Conservation (phyloP, 2,888 invertebrate genomes). For the Spodoptera picta region DNA sequence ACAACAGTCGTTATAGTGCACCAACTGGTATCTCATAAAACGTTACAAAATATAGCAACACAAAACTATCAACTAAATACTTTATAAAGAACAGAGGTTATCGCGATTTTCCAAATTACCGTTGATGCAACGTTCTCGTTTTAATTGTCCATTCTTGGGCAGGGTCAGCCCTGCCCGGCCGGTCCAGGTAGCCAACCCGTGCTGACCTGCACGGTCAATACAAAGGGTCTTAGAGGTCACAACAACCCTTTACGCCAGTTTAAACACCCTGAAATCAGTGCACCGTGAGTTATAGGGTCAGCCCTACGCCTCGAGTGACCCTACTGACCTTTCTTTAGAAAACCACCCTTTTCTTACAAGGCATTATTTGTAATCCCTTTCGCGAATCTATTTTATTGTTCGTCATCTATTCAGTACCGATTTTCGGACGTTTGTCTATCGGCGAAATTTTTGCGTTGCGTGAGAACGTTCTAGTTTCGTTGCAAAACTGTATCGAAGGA, state of each 20-base stretch:
- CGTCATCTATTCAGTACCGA: slow-evolving; percentile 74
- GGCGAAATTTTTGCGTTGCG: slow-evolving; percentile 85
- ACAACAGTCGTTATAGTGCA: slow-evolving; percentile 20
- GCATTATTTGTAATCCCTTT: slow-evolving; percentile 89
- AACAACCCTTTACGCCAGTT: slow-evolving; percentile 85
- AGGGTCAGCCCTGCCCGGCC: slow-evolving; percentile 75
- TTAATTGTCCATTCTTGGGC: slow-evolving; percentile 83
- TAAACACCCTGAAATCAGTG: slow-evolving; percentile 86
- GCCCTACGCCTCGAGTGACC: slow-evolving; percentile 81
- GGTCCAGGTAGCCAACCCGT: slow-evolving; percentile 84
- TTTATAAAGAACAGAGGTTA: slow-evolving; percentile 75
- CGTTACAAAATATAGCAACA: slow-evolving; percentile 70
- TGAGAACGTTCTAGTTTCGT: slow-evolving; percentile 87
- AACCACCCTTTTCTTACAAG: slow-evolving; percentile 85
- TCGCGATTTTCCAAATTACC: slow-evolving; percentile 82
- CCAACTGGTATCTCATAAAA: slow-evolving; percentile 55
- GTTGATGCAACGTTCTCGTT: slow-evolving; percentile 83
- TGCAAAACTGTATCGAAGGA: slow-evolving; percentile 84
- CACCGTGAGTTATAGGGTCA: slow-evolving; percentile 88
- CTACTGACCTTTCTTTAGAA: slow-evolving; percentile 82
- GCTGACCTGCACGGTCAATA: slow-evolving; percentile 75
- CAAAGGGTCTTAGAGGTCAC: slow-evolving; percentile 80
- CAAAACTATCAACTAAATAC: slow-evolving; percentile 68
- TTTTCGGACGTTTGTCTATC: slow-evolving; percentile 79
- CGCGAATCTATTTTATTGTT: slow-evolving; percentile 89